Evolutionary conservation across 23 tunicate species (phyloP).

Genomic region (Styela clava): DNA sequence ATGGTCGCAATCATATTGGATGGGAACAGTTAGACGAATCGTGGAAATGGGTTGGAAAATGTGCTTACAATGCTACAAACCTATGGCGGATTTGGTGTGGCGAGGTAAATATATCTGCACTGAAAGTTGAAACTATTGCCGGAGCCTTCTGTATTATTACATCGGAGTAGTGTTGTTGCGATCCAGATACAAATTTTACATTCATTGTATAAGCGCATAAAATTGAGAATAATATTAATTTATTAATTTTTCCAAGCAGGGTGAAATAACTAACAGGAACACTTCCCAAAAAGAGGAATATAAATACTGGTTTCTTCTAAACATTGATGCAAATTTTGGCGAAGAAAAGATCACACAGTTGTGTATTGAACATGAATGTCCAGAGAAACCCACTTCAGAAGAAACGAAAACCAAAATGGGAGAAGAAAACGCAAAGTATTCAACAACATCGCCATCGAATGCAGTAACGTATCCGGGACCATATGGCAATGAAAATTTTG

Average conservation of each 20-base stretch:
- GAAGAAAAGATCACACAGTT: not conserved
- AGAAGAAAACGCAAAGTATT: not conserved
- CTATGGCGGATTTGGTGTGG: conserved; percentile 11
- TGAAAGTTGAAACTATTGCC: too few species aligned
- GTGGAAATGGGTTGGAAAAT: not conserved
- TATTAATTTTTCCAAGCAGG: too few species aligned
- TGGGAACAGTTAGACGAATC: not conserved
- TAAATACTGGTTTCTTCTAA: not conserved
- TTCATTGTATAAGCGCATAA: too few species aligned
- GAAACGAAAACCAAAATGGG: not conserved
- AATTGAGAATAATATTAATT: too few species aligned
- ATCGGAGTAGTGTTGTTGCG: too few species aligned
- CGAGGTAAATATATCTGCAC: not conserved
- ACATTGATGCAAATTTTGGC: not conserved
- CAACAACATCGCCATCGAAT: not conserved
- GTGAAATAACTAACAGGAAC: not conserved
- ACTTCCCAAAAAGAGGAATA: not conserved
- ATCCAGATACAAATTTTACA: too few species aligned
- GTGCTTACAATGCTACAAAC: conserved; percentile 4
- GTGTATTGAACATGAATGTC: not conserved
- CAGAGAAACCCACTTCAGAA: not conserved
- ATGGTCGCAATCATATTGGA: not conserved
- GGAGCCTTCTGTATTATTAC: too few species aligned
- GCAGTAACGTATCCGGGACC: not conserved
- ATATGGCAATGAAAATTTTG: not conserved